Base-by-base conservation (phyloP, 2,797 vertebrate species). In the Luscinia luscinia region DNA sequence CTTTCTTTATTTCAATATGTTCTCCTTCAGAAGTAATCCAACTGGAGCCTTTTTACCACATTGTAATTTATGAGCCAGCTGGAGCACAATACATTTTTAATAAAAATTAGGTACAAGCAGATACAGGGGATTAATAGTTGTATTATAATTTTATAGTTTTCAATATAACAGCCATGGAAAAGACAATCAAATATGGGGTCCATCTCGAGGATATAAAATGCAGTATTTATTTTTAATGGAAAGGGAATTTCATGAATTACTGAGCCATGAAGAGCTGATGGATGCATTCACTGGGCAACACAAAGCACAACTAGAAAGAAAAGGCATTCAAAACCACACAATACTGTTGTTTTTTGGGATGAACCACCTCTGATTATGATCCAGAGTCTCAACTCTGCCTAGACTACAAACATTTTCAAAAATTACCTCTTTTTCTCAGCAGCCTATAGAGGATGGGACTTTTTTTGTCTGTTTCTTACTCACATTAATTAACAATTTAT, bases 161-260 rank as follows among this genome's bases (percentile, higher is more conserved):
- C 96, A 94, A 91, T 94, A 94, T 89, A 95, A 57, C 89, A 40
- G 40, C 91, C 76, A 14, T 59, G 83, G 94, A 79, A 93, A 95
- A 97, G 96, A 97, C 96, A 97, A 97, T 97, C 97, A 97, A 96
- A 95, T 96, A 92, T 73, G n/a, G 55, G 87, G 95, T 96, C 96
- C 96, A 95, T 95, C 96, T 89, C 73, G 46, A 96, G 90, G 96
- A 93, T 96, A 97, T 98, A 97, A 97, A 97, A 97, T 55, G 93
- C 95, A 92, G 96, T 97, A 97, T 98, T 98, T 98, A 98, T 97
- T 98, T 98, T 98, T 98, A 98, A 98, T 98, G 97, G 97, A 97
- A 97, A 97, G 95, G 96, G 97, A 96, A 97, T 97, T 96, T 97
- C 91, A 81, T 97, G 91, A 95, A 93, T 96, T 97, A 95, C 94